Percentiles rank a stretch among this genome's conserved stretches.
Evolutionary conservation across 2,888 invertebrate genomes (phyloP).

Genomic region (Stenichneumon culpator): DNA sequence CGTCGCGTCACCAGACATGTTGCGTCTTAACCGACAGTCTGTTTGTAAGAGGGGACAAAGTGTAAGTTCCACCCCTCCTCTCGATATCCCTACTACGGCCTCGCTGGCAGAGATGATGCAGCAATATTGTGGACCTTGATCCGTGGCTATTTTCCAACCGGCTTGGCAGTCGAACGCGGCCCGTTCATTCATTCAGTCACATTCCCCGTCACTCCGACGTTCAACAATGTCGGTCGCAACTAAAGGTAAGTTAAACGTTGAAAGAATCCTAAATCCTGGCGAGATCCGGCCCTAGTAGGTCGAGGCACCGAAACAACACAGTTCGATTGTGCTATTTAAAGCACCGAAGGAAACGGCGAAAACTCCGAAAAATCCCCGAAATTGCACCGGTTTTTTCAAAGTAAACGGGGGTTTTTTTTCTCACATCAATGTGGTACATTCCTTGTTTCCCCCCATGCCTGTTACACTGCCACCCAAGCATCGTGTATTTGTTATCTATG

Average conservation of each 20-base stretch:
- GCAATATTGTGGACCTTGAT: constrained; percentile 52
- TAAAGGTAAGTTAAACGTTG: constrained; percentile 63
- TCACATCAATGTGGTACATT: too few relatives aligned
- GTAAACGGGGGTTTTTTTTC: too few relatives aligned
- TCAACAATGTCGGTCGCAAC: constrained; percentile 67
- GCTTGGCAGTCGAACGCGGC: constrained; percentile 24
- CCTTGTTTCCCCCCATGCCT: too few relatives aligned
- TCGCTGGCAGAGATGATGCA: constrained; percentile 24
- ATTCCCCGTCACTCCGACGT: not conserved
- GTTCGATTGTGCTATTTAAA: too few relatives aligned
- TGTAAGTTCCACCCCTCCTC: constrained; percentile 49
- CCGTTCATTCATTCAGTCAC: constrained; percentile 4
- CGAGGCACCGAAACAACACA: too few relatives aligned
- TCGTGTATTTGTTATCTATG: too few relatives aligned
- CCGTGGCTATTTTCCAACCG: constrained; percentile 39
- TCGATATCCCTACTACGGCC: constrained; percentile 24
- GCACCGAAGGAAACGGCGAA: too few relatives aligned
- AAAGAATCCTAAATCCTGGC: not conserved
- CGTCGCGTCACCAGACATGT: too few relatives aligned
- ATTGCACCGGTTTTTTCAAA: too few relatives aligned
- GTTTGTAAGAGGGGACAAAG: constrained; percentile 22
- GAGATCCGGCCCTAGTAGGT: too few relatives aligned
- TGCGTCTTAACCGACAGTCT: not conserved
- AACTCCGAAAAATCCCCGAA: too few relatives aligned
- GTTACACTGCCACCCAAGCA: too few relatives aligned